phyloP scores from a whole-genome alignment of 2,888 invertebrate species.

The Pandemis corylana region DNA sequence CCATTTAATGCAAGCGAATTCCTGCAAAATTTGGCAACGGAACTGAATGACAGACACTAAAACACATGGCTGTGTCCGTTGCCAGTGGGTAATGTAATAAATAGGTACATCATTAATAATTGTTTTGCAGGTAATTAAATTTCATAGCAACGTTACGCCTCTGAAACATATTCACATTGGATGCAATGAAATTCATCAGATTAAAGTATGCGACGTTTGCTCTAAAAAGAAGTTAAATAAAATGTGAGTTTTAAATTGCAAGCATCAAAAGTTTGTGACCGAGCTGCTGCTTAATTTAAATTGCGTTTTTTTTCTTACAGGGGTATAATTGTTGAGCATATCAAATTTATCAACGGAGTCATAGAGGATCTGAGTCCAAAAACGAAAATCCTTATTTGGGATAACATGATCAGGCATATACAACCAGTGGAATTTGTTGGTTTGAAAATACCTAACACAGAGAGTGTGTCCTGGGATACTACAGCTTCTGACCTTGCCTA shows the following conservation, averaged over 20 bases:
- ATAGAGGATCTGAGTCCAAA: slow-evolving; percentile 77
- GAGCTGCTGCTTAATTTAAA: background rate
- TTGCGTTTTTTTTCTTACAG: slow-evolving; percentile 60
- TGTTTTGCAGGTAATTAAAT: slow-evolving; percentile 65
- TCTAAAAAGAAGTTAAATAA: slow-evolving; percentile 48
- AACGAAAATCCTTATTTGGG: slow-evolving; percentile 90
- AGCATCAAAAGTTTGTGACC: background rate
- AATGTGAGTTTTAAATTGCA: slow-evolving; percentile 55
- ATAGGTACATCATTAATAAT: background rate
- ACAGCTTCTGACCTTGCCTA: slow-evolving; percentile 51
- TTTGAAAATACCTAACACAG: slow-evolving; percentile 78
- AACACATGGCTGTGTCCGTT: too few relatives aligned
- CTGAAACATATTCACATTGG: slow-evolving; percentile 88
- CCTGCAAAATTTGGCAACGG: too few relatives aligned
- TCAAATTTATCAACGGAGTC: slow-evolving; percentile 79
- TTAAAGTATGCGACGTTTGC: slow-evolving; percentile 87
- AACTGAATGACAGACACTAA: too few relatives aligned
- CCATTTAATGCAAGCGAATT: too few relatives aligned
- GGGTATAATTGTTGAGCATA: slow-evolving; percentile 86
- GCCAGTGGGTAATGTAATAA: background rate
- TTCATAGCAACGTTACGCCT: slow-evolving; percentile 62
- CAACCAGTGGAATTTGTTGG: slow-evolving; percentile 73
- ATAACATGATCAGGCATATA: slow-evolving; percentile 90
- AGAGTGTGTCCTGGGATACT: slow-evolving; percentile 91
- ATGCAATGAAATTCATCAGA: slow-evolving; percentile 92